Evolutionary conservation across 1,140 invertebrate species (phyloP).

Genomic region (Teleopsis dalmanni): DNA sequence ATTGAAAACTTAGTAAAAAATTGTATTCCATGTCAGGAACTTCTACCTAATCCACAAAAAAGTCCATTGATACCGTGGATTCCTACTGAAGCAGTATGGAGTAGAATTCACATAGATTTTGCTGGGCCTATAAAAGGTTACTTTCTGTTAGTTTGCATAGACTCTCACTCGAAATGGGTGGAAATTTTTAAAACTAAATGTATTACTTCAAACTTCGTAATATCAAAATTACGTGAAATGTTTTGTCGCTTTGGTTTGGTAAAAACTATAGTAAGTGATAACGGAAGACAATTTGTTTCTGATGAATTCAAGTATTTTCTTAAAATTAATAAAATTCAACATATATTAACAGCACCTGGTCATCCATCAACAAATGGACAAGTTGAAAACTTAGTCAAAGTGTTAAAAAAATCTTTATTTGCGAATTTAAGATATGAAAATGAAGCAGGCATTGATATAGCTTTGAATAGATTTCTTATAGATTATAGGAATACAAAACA

Average conservation of each 20-base stretch:
- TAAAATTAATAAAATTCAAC: constrained; percentile 2
- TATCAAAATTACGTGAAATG: constrained; percentile 1
- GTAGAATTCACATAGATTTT: constrained; percentile 4
- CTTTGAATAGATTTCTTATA: background rate
- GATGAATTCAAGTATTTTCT: background rate
- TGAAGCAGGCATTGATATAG: background rate
- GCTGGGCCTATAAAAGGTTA: constrained; percentile 3
- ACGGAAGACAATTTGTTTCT: constrained; percentile 3
- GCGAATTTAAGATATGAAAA: background rate
- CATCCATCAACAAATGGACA: background rate
- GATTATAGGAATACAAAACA: constrained; percentile 4
- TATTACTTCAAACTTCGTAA: background rate
- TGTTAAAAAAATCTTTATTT: constrained; percentile 7
- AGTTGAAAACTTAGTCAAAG: constrained; percentile 2
- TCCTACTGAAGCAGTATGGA: background rate
- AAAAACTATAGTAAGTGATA: constrained; percentile 4
- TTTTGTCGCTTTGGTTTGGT: constrained; percentile 5
- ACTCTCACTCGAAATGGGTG: background rate
- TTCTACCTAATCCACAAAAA: constrained; percentile 7
- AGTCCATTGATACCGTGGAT: constrained; percentile 8
- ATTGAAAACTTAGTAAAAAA: constrained; percentile 31
- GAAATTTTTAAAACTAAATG: constrained; percentile 1
- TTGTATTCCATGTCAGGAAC: constrained; percentile 29
- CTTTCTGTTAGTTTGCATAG: background rate
- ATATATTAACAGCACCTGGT: background rate